Evolutionary conservation across 2,797 vertebrate species (phyloP).

Genomic region (Ptychobarbus kaznakovi): DNA sequence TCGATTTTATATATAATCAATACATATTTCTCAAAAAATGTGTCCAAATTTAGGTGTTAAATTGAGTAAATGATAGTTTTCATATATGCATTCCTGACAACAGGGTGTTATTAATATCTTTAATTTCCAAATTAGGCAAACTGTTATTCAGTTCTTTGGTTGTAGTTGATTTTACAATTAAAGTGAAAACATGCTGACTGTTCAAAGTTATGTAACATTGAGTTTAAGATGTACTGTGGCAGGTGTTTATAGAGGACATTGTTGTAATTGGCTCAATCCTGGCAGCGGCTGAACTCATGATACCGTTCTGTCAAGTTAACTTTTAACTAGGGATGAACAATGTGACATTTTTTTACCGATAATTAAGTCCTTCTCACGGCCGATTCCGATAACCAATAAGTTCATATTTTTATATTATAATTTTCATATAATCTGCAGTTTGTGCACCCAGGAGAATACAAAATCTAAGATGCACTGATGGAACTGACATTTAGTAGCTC

Average conservation of each 20-base stretch:
- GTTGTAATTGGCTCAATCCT: conserved; percentile 1
- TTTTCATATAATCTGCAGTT: too few relatives aligned
- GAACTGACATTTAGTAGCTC: too few relatives aligned
- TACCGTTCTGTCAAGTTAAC: not conserved
- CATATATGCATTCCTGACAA: not conserved
- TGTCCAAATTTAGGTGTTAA: not conserved
- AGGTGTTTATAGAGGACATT: not conserved
- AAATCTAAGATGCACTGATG: too few relatives aligned
- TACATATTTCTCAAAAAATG: not conserved
- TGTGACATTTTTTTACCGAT: too few relatives aligned
- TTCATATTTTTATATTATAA: too few relatives aligned
- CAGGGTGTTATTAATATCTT: not conserved
- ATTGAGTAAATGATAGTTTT: not conserved
- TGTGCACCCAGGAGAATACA: too few relatives aligned
- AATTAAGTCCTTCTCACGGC: too few relatives aligned
- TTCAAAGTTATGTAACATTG: conserved; percentile 9
- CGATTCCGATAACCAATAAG: too few relatives aligned
- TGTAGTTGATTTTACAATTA: not conserved
- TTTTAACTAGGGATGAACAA: not conserved
- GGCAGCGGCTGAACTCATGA: not conserved
- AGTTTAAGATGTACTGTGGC: not conserved
- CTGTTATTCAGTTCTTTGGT: not conserved
- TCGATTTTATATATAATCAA: not conserved
- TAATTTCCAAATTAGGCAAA: not conserved
- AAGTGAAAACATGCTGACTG: not conserved